Base-by-base conservation (phyloP, 2,797 vertebrate species). In the Dryobates pubescens region DNA sequence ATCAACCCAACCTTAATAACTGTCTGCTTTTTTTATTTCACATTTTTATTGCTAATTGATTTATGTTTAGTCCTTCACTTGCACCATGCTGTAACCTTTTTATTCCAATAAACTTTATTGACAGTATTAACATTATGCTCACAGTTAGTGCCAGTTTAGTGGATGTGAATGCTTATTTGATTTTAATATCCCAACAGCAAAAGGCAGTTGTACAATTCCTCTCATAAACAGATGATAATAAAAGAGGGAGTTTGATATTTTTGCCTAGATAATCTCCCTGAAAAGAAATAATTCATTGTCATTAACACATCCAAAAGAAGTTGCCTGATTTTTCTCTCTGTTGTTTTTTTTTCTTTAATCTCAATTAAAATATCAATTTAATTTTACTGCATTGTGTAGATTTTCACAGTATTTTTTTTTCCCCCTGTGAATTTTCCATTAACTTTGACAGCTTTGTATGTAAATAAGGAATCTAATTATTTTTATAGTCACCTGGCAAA, bases 71-170 rank as follows among this genome's bases (percentile, higher is more conserved):
- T 76, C 51, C 73, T 89, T 83, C 13, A 12, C 45, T 81, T 73
- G 18, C 17, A 77, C 20, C 32, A 16, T 80, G 34, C 36, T 92
- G 59, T 43, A 92, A 87, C 68, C 41, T 78, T 38, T 80, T 89
- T 81, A 32, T 74, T 68, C 59, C 54, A 62, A 23, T 83, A 78
- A 92, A 68, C 23, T 70, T 88, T 86, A 57, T 68, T 76, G 87
- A 77, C 38, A 43, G 29, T 88, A 88, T 94, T 96, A 95, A 82
- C 76, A 84, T 94, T n/a, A n/a, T 51, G 57, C 71, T 96, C 84
- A 75, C 81, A 88, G 51, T 83, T 93, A 62, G 38, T 95, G 87
- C 79, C 74, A 93, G 13, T 82, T 95, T 96, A 95, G 79, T 88
- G 86, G 29, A 64, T 87, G 81, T 80, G 87, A 84, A 82, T 94